Percentiles rank a stretch among this genome's conserved stretches.
Conservation (phyloP, 2,113 vertebrate genomes). For the Pelecanus crispus region DNA sequence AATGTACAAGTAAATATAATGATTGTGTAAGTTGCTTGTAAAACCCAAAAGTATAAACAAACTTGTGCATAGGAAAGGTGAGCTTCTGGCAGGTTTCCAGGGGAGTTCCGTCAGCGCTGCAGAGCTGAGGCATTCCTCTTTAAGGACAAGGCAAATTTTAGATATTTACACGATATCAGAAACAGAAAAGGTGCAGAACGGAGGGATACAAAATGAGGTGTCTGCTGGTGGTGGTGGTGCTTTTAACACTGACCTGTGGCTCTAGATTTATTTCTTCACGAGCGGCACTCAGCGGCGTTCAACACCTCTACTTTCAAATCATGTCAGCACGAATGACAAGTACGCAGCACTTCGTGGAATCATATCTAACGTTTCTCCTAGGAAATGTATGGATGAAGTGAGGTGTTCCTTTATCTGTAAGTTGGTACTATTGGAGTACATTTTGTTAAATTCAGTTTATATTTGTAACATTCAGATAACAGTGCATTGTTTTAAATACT, state of each 20-base stretch:
- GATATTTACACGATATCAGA: not conserved
- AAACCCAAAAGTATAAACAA: not conserved
- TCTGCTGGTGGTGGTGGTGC: not conserved
- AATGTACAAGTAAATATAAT: not conserved
- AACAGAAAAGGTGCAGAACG: not conserved
- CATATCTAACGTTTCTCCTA: not conserved
- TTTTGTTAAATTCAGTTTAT: not conserved
- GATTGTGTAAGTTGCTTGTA: not conserved
- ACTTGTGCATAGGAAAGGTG: not conserved
- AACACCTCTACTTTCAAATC: not conserved
- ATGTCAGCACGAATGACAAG: fast-evolving
- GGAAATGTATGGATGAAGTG: not conserved
- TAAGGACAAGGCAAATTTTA: not conserved
- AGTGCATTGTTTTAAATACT: not conserved
- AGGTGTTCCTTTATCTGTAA: not conserved
- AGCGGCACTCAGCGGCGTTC: no score
- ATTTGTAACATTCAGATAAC: not conserved
- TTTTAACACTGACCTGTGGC: not conserved
- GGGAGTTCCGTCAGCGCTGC: not conserved
- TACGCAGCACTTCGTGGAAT: fast-evolving
- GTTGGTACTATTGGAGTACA: not conserved
- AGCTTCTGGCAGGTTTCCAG: not conserved
- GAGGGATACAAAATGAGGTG: not conserved
- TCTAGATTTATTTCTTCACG: not conserved
- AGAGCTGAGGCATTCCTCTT: not conserved